Percentiles rank a stretch among this genome's conserved stretches.
These are phyloP conservation scores for Nyctibius bracteatus DNA, from an alignment of 2,113 vertebrate species.

Conservation along the genomic window DNA sequence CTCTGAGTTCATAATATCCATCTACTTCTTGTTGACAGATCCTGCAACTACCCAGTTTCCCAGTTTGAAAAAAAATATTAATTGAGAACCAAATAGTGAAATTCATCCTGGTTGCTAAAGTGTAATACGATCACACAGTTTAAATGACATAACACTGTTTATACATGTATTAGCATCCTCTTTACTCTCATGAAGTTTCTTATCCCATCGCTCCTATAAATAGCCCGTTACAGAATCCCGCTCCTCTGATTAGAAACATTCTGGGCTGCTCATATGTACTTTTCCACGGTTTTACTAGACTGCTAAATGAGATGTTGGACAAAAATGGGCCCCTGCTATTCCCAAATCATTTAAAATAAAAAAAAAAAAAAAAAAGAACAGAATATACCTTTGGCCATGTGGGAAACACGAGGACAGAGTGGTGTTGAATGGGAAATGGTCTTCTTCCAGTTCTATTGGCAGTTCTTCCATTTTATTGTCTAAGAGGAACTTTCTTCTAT, in stretches of 20 bases:
- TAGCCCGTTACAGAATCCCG: not conserved
- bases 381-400: not conserved
- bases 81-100: not conserved
- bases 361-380: not conserved
- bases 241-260: not conserved
- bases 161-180: not conserved
- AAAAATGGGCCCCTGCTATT: not conserved
- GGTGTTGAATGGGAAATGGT: not conserved
- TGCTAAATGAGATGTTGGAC: not conserved
- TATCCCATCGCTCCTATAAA: rapidly evolving
- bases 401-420: not conserved
- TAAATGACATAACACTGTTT: not conserved
- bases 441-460: not conserved
- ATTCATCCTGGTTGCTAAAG: not conserved
- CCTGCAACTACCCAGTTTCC: not conserved
- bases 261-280: not conserved
- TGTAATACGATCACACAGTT: not conserved
- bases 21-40: not conserved
- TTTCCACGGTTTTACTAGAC: not conserved
- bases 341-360: not conserved
- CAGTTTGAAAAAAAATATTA: not conserved
- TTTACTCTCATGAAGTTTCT: not conserved
- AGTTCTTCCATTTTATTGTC: not conserved
- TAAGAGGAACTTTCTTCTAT: not conserved
- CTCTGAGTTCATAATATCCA: not conserved